Conservation (phyloP, 2,888 invertebrate genomes). For the Parnassius orleans region DNA sequence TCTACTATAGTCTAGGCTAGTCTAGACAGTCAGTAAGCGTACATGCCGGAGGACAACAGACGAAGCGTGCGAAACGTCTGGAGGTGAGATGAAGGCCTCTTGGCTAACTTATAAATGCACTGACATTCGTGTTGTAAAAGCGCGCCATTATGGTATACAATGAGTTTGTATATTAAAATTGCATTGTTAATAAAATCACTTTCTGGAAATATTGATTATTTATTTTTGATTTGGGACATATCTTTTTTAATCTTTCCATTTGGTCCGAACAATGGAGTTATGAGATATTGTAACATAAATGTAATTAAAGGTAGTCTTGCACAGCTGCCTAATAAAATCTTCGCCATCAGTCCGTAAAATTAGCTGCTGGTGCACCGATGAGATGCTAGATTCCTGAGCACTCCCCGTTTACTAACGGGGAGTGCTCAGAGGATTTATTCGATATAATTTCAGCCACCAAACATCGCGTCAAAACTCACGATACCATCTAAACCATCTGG, state of each 20-base stretch:
- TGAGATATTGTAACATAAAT: too few relatives aligned
- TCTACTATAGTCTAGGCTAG: slow-evolving; percentile 38
- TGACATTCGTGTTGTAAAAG: slow-evolving; percentile 39
- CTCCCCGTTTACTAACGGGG: too few relatives aligned
- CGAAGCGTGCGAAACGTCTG: slow-evolving; percentile 61
- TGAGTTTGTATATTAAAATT: slow-evolving; percentile 13
- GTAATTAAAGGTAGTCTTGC: too few relatives aligned
- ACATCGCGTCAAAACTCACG: too few relatives aligned
- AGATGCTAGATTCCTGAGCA: too few relatives aligned
- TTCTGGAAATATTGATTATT: not conserved
- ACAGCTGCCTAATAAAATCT: too few relatives aligned
- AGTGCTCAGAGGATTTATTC: too few relatives aligned
- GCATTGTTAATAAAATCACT: not conserved
- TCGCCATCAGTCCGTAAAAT: too few relatives aligned
- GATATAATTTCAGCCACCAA: too few relatives aligned
- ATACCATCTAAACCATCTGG: too few relatives aligned
- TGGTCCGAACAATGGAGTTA: too few relatives aligned
- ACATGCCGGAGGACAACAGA: slow-evolving; percentile 64
- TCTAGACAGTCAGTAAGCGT: slow-evolving; percentile 51
- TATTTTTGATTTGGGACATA: slow-evolving; percentile 1
- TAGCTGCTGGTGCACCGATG: too few relatives aligned
- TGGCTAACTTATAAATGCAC: slow-evolving; percentile 61
- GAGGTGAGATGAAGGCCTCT: slow-evolving; percentile 67
- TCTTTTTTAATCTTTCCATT: not conserved
- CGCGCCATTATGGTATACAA: slow-evolving; percentile 34